A percentile compares a stretch with the other conserved stretches of the same genome.
These are phyloP conservation scores for Archips crataeganus DNA, from an alignment of 2,888 invertebrate genomes.

Conservation along the genomic window DNA sequence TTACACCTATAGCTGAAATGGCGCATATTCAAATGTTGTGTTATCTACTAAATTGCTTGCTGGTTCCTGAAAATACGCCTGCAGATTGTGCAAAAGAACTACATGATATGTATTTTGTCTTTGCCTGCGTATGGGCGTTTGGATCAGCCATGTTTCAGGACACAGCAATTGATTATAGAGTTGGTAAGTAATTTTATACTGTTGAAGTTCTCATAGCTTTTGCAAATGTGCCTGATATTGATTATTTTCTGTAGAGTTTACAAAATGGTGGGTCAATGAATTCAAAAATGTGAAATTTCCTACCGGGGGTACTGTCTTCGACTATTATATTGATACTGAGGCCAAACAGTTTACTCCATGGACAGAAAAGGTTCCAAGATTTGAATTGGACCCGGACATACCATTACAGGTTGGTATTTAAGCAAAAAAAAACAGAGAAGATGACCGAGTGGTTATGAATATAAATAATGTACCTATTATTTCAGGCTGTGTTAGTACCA, in stretches of 20 bases:
- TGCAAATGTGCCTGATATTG: conserved; percentile 48
- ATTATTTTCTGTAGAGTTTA: conserved; percentile 89
- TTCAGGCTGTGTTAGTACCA: conserved; percentile 95
- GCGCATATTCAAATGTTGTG: conserved; percentile 97
- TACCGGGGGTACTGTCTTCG: conserved; percentile 96
- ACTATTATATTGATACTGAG: conserved; percentile 96
- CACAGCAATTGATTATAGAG: conserved; percentile 91
- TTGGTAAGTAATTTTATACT: conserved; percentile 67
- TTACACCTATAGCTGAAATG: conserved; percentile 97
- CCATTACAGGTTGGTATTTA: conserved; percentile 90
- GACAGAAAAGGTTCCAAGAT: conserved; percentile 95
- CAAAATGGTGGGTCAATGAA: conserved; percentile 99
- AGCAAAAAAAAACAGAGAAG: neutral
- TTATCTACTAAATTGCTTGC: conserved; percentile 93
- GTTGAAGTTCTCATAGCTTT: neutral
- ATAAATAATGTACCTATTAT: conserved; percentile 43
- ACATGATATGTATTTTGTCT: conserved; percentile 98
- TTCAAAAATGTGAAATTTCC: conserved; percentile 98
- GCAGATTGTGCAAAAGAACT: conserved; percentile 97
- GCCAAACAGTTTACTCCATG: conserved; percentile 95
- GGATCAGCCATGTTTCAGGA: conserved; percentile 99
- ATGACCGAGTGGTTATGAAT: neutral
- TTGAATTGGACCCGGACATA: conserved; percentile 96
- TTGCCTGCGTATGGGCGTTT: conserved; percentile 98
- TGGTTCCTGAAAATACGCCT: conserved; percentile 94